These are phyloP conservation scores for Garrulus glandarius DNA, from an alignment of 2,797 vertebrate species.

Conservation along the genomic window DNA sequence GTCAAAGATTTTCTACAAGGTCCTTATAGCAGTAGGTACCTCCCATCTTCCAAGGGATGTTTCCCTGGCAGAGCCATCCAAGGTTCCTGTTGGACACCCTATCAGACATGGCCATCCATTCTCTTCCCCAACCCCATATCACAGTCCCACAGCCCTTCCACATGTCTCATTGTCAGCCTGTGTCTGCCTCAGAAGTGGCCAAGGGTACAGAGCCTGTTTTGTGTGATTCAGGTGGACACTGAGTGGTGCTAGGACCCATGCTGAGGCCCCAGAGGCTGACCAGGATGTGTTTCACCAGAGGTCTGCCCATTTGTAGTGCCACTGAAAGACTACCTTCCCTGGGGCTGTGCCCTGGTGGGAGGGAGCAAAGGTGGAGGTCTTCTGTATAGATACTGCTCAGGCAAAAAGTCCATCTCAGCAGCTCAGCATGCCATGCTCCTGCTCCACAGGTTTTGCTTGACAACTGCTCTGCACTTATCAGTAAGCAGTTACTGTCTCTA, in stretches of 20 bases:
- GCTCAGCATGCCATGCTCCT: fast-evolving
- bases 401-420: not conserved
- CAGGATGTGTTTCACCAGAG: not conserved
- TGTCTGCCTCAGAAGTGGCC: not conserved
- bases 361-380: not conserved
- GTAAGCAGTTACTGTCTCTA: not conserved
- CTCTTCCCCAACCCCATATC: not conserved
- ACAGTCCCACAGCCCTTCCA: not conserved
- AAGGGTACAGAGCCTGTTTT: not conserved
- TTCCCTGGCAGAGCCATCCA: not conserved
- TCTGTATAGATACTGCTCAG: not conserved
- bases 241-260: not conserved
- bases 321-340: not conserved
- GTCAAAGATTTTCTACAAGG: not conserved
- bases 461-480: not conserved
- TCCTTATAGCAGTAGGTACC: not conserved
- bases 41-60: not conserved
- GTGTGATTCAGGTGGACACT: not conserved
- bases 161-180: not conserved
- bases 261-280: not conserved
- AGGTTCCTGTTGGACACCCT: not conserved
- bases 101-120: not conserved
- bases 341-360: not conserved
- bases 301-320: not conserved
- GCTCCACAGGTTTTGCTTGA: not conserved